Evolutionary conservation across 35 echinoderm and acorn worm genomes (phyloP), one percentile per base, ranked within the genome.

Genomic region (Lytechinus variegatus): DNA sequence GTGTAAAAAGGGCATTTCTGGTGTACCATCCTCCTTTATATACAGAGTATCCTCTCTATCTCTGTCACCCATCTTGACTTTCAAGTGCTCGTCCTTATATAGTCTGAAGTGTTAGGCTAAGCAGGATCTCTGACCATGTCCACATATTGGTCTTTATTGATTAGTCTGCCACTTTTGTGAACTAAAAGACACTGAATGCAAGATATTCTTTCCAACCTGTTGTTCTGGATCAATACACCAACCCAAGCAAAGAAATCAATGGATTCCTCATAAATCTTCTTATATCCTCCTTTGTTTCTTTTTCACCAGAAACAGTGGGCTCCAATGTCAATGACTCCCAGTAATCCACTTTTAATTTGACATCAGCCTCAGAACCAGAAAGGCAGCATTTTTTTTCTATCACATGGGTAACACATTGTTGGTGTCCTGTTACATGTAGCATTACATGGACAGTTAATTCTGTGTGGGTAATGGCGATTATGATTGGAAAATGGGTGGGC

Each of bases 171-270:
- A 7, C n/a, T 79, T 79, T 16, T 79, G 66, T 16, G 21, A 14
- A 79, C 19, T 79, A 79, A 79, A 79, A 79, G 66, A 79, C 66
- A 79, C 66, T n/a, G n/a, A 9, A 16, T 24, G n/a, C 66, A n/a
- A 79, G 66, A 24, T 79, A 4, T 79, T 24, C 14, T 79, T 24
- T 79, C 66, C 66, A 79, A 79, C 66, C 66, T 79, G 66, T 24
- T 24, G n/a, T 79, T 24, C 66, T 79, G 16, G 66, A 79, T 79
- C 66, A 79, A 79, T 79, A 79, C 2, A 79, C 21, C 21, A 19
- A 79, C 66, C 66, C 66, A 79, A 79, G 66, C 66, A 79, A 79
- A 79, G 66, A 79, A 79, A 79, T 79, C 66, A 79, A n/a, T 79
- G 66, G 66, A 8, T 79, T 79, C n/a, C 66, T 79, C 66, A 79